Evolutionary conservation across 2,888 invertebrate species (phyloP).

Genomic region (Tridacna gigas): DNA sequence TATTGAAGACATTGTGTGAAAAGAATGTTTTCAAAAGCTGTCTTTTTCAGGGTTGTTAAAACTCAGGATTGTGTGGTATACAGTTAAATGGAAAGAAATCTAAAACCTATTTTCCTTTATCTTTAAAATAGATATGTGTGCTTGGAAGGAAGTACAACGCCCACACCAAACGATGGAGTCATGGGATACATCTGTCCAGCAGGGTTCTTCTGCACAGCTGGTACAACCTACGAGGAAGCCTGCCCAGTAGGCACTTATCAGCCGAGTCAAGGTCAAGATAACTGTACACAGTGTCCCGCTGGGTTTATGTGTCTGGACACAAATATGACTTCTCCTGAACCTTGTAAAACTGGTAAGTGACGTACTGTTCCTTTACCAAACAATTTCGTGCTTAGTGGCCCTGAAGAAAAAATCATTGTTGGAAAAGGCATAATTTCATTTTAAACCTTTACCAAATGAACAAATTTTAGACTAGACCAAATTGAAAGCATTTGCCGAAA

Average conservation of each 20-base stretch:
- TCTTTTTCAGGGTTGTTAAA: too few relatives aligned
- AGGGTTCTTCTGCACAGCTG: slow-evolving; percentile 81
- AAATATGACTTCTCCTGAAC: slow-evolving; percentile 80
- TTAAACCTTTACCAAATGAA: too few relatives aligned
- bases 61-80: too few relatives aligned
- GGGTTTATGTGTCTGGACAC: slow-evolving; percentile 79
- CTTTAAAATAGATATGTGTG: slow-evolving; percentile 78
- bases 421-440: too few relatives aligned
- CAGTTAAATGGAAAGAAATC: background rate
- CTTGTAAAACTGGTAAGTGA: slow-evolving; percentile 78
- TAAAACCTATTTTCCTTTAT: background rate
- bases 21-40: too few relatives aligned
- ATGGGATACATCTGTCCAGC: slow-evolving; percentile 81
- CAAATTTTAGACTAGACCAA: too few relatives aligned
- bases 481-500: too few relatives aligned
- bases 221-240: slow-evolving; percentile 76
- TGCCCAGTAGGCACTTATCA: slow-evolving; percentile 83
- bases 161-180: slow-evolving; percentile 75
- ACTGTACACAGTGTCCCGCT: slow-evolving; percentile 79
- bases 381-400: too few relatives aligned
- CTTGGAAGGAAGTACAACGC: slow-evolving; percentile 78
- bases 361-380: too few relatives aligned
- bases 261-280: slow-evolving; percentile 74
- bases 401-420: too few relatives aligned
- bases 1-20: too few relatives aligned